Percentiles rank a stretch among this genome's conserved stretches.
phyloP scores from a whole-genome alignment of 1,140 invertebrate species.

The Eriocheir sinensis region DNA sequence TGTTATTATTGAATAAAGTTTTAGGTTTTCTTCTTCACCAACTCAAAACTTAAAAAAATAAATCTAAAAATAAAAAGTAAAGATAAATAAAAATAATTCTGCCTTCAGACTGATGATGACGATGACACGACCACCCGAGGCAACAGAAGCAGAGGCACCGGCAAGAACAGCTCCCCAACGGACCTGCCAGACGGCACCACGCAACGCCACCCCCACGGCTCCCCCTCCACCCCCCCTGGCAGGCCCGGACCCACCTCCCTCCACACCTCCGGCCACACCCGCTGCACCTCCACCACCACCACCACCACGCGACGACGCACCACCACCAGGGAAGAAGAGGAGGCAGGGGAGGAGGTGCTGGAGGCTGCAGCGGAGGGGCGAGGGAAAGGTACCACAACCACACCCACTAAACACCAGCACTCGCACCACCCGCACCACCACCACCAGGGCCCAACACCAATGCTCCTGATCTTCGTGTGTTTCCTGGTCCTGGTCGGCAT shows the following conservation, averaged over 20 bases:
- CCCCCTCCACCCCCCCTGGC: neutral
- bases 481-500: neutral
- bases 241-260: neutral
- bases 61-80: too few species aligned
- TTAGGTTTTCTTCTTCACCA: neutral
- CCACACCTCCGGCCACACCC: neutral
- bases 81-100: too few species aligned
- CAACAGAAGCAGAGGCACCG: neutral
- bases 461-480: neutral
- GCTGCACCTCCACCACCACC: neutral
- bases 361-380: neutral
- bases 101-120: neutral
- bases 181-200: neutral
- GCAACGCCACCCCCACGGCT: neutral
- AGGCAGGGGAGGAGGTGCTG: too few species aligned
- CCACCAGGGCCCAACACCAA: neutral
- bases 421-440: too few species aligned
- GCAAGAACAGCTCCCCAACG: neutral
- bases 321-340: neutral
- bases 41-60: neutral
- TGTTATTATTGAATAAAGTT: neutral
- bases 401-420: too few species aligned
- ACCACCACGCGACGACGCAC: too few species aligned
- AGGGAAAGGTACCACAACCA: too few species aligned
- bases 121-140: too few species aligned